Evolutionary conservation across 2,113 vertebrate species (phyloP).

Genomic region (Ameiurus melas): DNA sequence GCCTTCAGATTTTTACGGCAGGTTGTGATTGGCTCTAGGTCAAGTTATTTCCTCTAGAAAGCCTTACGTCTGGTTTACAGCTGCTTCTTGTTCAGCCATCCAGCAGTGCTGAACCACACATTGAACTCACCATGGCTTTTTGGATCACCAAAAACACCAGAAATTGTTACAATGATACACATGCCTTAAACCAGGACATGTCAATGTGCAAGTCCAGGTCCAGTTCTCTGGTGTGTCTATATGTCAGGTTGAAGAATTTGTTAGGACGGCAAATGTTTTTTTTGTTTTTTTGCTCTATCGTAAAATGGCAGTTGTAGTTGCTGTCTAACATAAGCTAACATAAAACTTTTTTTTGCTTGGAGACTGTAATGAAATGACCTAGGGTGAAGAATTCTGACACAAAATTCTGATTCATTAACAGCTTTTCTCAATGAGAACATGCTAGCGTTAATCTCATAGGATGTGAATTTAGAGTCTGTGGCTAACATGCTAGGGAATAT

Average conservation of each 20-base stretch:
- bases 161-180: not conserved
- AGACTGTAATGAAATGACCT: not conserved
- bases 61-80: constrained; percentile 21
- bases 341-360: no score
- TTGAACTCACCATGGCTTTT: not conserved
- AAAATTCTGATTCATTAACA: not conserved
- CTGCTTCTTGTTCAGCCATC: not conserved
- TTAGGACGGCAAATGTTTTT: not conserved
- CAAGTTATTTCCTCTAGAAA: not conserved
- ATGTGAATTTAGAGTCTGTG: not conserved
- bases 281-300: no score
- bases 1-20: constrained; percentile 4
- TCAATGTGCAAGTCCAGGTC: not conserved
- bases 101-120: not conserved
- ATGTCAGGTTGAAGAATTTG: not conserved
- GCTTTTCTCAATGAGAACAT: no score
- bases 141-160: not conserved
- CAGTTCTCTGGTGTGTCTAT: not conserved
- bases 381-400: no score
- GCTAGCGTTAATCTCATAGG: no score
- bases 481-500: not conserved
- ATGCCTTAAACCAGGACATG: not conserved
- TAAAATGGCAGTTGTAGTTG: not conserved
- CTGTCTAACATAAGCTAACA: not conserved
- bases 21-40: constrained; percentile 3